phyloP scores from a whole-genome alignment of 2,888 invertebrate genomes.

The Entomobrya proxima region DNA sequence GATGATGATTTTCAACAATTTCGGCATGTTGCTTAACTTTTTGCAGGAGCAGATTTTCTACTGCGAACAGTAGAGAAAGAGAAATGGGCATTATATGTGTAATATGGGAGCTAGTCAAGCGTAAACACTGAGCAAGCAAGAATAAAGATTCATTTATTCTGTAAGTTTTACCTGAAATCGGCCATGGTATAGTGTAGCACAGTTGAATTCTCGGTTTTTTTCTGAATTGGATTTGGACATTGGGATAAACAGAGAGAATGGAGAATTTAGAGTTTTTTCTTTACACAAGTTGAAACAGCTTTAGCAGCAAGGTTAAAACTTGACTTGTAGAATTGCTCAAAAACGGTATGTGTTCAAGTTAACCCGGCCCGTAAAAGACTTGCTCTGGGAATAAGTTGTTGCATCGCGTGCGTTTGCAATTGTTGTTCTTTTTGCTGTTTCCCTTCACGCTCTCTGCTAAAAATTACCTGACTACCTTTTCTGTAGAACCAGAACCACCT shows the following conservation, averaged over 20 bases:
- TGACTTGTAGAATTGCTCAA: constrained; percentile 50
- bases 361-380: background rate
- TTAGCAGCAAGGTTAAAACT: constrained; percentile 42
- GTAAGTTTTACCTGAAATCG: constrained; percentile 54
- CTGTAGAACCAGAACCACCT: background rate
- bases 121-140: constrained; percentile 33
- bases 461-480: constrained; percentile 34
- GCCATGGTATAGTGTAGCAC: background rate
- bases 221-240: background rate
- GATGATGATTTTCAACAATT: constrained; percentile 26
- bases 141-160: constrained; percentile 51
- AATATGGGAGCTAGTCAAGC: constrained; percentile 33
- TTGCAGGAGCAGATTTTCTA: constrained; percentile 13
- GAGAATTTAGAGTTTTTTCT: constrained; percentile 8
- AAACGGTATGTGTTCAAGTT: background rate
- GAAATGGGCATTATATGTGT: background rate
- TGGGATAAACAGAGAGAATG: background rate
- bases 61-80: background rate
- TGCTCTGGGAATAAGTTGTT: constrained; percentile 62
- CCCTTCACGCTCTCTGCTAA: background rate
- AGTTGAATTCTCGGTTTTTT: constrained; percentile 7
- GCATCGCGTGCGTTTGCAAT: constrained; percentile 62
- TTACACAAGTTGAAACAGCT: background rate
- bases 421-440: constrained; percentile 6
- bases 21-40: constrained; percentile 21